These are phyloP conservation scores for Chloroceryle amazona DNA, from an alignment of 2,797 vertebrate species.

Conservation along the genomic window DNA sequence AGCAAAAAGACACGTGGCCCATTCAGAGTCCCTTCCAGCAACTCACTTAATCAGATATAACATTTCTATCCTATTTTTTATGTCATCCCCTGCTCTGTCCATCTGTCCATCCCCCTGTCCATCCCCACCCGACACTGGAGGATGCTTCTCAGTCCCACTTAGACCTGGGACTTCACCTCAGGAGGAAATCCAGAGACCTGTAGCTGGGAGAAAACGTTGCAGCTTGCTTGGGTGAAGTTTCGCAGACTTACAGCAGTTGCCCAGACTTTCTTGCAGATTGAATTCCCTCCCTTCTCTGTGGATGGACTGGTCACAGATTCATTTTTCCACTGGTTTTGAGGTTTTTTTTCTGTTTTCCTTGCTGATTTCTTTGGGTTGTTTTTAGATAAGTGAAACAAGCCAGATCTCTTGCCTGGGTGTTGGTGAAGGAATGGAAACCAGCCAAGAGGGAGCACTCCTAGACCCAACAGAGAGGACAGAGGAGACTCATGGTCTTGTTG, in stretches of 20 bases:
- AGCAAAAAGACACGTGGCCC: neutral
- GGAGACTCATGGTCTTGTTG: neutral
- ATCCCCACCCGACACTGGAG: neutral
- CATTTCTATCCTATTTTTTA: neutral
- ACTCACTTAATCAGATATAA: neutral
- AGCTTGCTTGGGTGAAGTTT: neutral
- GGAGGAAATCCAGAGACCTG: neutral
- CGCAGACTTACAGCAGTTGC: neutral
- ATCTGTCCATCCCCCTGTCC: neutral
- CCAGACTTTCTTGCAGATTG: neutral
- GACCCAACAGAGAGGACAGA: rapidly evolving
- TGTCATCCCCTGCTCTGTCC: too few species aligned
- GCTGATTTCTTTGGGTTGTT: neutral
- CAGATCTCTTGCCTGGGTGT: neutral
- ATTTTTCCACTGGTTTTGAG: neutral
- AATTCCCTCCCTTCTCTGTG: neutral
- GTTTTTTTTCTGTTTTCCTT: neutral
- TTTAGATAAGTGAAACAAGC: neutral
- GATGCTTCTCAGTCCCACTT: neutral
- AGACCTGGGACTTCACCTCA: neutral
- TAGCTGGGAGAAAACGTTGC: neutral
- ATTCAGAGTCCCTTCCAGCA: neutral
- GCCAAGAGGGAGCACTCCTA: neutral
- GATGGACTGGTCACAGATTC: neutral
- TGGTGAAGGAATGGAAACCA: neutral